Conservation (phyloP, 1,140 invertebrate species). For the Drosophila lacteicornis region DNA sequence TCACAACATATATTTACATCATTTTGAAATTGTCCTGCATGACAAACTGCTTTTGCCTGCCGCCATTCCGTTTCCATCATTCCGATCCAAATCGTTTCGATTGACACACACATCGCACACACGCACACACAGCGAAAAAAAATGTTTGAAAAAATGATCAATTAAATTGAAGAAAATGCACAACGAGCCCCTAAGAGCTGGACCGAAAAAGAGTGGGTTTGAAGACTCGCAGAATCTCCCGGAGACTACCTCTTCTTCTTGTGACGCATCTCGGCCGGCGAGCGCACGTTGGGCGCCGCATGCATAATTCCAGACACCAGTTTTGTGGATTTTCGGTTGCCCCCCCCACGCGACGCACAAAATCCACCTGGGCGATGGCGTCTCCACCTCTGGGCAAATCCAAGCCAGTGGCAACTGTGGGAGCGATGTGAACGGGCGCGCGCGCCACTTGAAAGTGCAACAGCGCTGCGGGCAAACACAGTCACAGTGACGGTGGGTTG, state of each 20-base stretch:
- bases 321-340: slow-evolving; percentile 56
- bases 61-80: slow-evolving; percentile 1
- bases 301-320: slow-evolving; percentile 81
- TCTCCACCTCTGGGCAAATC: slow-evolving; percentile 10
- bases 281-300: slow-evolving; percentile 73
- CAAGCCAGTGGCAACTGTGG: slow-evolving; percentile 9
- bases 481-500: slow-evolving; percentile 17
- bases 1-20: slow-evolving; percentile 72
- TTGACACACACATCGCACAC: slow-evolving; percentile 22
- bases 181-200: background rate
- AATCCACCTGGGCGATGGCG: slow-evolving; percentile 13
- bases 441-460: slow-evolving; percentile 64
- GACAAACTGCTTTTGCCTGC: slow-evolving; percentile 81
- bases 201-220: background rate
- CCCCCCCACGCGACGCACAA: slow-evolving; percentile 49
- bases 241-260: slow-evolving; percentile 80
- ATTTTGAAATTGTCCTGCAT: slow-evolving; percentile 81
- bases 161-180: slow-evolving; percentile 2
- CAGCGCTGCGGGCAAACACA: slow-evolving; percentile 8
- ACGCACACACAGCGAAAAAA: slow-evolving; percentile 35
- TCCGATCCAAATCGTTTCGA: slow-evolving; percentile 1
- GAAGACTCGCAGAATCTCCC: background rate
- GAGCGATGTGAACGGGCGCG: slow-evolving; percentile 66
- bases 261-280: slow-evolving; percentile 81
- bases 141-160: slow-evolving; percentile 22